phyloP scores from a whole-genome alignment of 2,888 invertebrate species.

The Drosophila vallismaia region DNA sequence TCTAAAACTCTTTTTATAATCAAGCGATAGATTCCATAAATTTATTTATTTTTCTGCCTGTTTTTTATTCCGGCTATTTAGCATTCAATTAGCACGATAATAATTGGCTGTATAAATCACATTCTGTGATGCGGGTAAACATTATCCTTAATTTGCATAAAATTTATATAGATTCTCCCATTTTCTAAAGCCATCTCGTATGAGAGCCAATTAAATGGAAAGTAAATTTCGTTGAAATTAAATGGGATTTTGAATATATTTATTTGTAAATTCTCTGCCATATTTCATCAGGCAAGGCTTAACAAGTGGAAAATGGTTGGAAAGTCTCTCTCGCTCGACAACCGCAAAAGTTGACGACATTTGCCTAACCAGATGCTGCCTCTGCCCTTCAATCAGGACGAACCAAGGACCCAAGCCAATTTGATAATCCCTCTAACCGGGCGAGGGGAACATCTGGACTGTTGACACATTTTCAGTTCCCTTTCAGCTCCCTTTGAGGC shows the following conservation, averaged over 20 bases:
- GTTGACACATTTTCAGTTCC: slow-evolving; percentile 29
- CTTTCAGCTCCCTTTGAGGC: background rate
- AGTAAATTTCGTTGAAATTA: slow-evolving; percentile 10
- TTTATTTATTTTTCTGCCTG: slow-evolving; percentile 1
- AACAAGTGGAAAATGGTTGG: slow-evolving; percentile 17
- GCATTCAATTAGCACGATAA: slow-evolving; percentile 16
- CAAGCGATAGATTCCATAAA: background rate
- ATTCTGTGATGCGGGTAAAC: background rate
- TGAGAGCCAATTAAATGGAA: slow-evolving; percentile 25
- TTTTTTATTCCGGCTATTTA: slow-evolving; percentile 9
- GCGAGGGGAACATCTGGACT: slow-evolving; percentile 14
- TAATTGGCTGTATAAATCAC: slow-evolving; percentile 31
- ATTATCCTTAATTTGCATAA: slow-evolving; percentile 32
- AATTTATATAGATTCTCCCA: slow-evolving; percentile 8
- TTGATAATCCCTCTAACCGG: slow-evolving; percentile 35
- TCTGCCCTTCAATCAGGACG: slow-evolving; percentile 32
- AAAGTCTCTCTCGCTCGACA: slow-evolving; percentile 24
- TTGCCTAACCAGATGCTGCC: slow-evolving; percentile 40
- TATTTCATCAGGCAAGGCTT: slow-evolving; percentile 13
- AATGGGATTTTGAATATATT: slow-evolving; percentile 19
- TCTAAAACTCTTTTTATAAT: background rate
- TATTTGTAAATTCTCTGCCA: background rate
- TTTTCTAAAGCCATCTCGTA: slow-evolving; percentile 11
- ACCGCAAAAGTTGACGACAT: slow-evolving; percentile 41
- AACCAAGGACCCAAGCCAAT: slow-evolving; percentile 26